Conservation (phyloP, 2,113 vertebrate species). For the Caracal caracal region DNA sequence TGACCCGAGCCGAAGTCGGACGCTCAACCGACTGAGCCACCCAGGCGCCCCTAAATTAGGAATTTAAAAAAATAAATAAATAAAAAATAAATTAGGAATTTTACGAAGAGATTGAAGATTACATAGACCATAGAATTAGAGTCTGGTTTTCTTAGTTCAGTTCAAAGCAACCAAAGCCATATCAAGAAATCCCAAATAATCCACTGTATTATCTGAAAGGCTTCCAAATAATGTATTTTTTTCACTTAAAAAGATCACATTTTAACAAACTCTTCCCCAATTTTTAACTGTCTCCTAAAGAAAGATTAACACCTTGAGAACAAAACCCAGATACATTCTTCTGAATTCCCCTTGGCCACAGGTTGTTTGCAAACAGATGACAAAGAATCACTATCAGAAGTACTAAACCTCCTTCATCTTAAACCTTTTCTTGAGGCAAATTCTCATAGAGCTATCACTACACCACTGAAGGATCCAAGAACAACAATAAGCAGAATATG, state of each 20-base stretch:
- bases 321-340: neutral
- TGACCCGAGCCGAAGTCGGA: too few species aligned
- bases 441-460: neutral
- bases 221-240: conserved; percentile 23
- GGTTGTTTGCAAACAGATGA: neutral
- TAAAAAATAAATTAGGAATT: neutral
- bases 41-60: too few species aligned
- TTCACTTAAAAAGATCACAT: neutral
- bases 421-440: conserved; percentile 12
- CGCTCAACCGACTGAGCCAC: too few species aligned
- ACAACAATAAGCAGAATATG: conserved; percentile 7
- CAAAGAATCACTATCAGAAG: conserved; percentile 13
- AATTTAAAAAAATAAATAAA: neutral
- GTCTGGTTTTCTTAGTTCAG: neutral
- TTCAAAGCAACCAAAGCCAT: neutral
- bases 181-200: conserved; percentile 43
- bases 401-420: neutral
- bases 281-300: neutral
- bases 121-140: neutral
- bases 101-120: conserved; percentile 13
- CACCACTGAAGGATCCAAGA: neutral
- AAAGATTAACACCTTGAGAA: conserved; percentile 5
- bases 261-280: conserved; percentile 16
- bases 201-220: neutral
- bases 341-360: neutral